phyloP scores from a whole-genome alignment of 2,888 invertebrate genomes.

The Caenorhabditis parvicauda region DNA sequence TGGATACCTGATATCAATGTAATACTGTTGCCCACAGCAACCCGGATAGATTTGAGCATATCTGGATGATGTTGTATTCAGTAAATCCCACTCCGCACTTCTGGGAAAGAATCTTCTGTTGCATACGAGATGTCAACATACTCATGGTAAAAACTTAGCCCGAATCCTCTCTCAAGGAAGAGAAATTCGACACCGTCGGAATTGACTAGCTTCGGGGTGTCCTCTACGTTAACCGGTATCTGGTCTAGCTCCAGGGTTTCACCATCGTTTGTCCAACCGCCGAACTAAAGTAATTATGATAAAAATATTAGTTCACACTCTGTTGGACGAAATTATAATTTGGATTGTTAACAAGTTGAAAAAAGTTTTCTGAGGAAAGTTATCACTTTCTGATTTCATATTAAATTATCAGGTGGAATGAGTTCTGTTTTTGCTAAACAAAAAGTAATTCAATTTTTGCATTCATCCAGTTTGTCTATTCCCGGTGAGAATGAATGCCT shows the following conservation, averaged over 20 bases:
- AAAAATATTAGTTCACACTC: too few relatives aligned
- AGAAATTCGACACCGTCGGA: constrained; percentile 36
- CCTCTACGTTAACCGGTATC: constrained; percentile 39
- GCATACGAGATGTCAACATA: constrained; percentile 9
- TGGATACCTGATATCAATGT: constrained; percentile 40
- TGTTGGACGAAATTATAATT: too few relatives aligned
- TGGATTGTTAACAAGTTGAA: too few relatives aligned
- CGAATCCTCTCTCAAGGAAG: constrained; percentile 43
- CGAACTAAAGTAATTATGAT: constrained; percentile 28
- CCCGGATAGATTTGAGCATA: constrained; percentile 49
- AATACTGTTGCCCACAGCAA: constrained; percentile 49
- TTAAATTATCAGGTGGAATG: too few relatives aligned
- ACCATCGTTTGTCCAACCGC: constrained; percentile 89
- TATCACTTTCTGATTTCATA: too few relatives aligned
- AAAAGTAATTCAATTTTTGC: too few relatives aligned
- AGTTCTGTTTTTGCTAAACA: too few relatives aligned
- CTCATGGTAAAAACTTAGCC: constrained; percentile 46
- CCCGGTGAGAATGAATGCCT: too few relatives aligned
- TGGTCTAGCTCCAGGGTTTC: constrained; percentile 45
- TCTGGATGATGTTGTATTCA: constrained; percentile 43
- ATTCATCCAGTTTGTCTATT: too few relatives aligned
- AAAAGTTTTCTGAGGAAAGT: too few relatives aligned
- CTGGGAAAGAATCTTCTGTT: constrained; percentile 22
- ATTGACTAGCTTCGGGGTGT: constrained; percentile 20
- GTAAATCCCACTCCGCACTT: constrained; percentile 53